These are phyloP conservation scores for Spea hammondii DNA, from an alignment of 2,797 vertebrate genomes.

Conservation along the genomic window DNA sequence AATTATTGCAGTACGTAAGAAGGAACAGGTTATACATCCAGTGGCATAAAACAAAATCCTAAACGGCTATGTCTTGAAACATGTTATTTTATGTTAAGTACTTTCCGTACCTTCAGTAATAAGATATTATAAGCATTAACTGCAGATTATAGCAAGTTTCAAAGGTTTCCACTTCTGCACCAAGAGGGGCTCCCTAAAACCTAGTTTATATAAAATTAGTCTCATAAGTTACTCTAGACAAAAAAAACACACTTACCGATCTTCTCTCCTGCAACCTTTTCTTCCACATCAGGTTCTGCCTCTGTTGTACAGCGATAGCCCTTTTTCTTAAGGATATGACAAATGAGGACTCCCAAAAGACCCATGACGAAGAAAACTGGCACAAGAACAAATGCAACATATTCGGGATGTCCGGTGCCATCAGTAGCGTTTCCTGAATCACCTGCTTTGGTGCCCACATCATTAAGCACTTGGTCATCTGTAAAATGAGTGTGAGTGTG, in stretches of 20 bases:
- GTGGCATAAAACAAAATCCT: too few species aligned
- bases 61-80: too few species aligned
- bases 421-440: conserved; percentile 23
- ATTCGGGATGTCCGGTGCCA: conserved; percentile 61
- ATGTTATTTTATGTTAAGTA: too few species aligned
- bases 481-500: neutral
- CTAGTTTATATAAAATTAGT: too few species aligned
- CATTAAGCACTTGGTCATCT: conserved; percentile 37
- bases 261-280: conserved; percentile 67
- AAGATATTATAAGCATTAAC: too few species aligned
- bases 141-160: too few species aligned
- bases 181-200: too few species aligned
- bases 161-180: too few species aligned
- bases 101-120: too few species aligned
- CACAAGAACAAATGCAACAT: conserved; percentile 81
- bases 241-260: conserved; percentile 62
- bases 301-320: conserved; percentile 95
- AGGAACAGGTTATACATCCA: too few species aligned
- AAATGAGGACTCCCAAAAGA: conserved; percentile 88
- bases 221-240: too few species aligned
- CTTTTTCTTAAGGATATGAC: conserved; percentile 89
- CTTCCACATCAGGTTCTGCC: conserved; percentile 68
- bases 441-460: conserved; percentile 21
- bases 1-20: too few species aligned
- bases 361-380: conserved; percentile 90